Evolutionary conservation across 2,888 invertebrate species (phyloP), one percentile per base, ranked within the genome.

Genomic region (Rhorus exstirpatorius): DNA sequence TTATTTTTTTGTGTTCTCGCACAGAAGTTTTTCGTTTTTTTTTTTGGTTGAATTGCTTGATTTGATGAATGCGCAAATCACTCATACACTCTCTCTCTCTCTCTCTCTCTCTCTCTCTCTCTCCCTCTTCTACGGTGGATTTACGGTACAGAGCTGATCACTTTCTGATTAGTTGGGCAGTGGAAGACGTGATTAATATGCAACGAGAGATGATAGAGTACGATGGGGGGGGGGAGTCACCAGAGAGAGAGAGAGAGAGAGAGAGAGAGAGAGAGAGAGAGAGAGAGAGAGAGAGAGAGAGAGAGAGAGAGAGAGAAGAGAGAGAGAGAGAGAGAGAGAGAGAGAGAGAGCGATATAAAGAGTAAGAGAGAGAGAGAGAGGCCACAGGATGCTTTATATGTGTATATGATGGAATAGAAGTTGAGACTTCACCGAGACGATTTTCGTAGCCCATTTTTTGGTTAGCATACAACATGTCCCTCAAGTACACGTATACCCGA

Each of bases 161-260:
- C 74, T 79, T 82, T 82, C 79, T 79, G 70, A 82, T 75, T 70
- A 68, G 70, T 74, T 78, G 72, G 72, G 26, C 58, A 44, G 49
- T 46, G 38, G 84, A 75, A 79, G 83, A 82, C 82, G 85, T 90
- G 90, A 90, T 90, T 90, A 90, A 90, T 90, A 89, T 89, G 87
- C 89, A 90, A 88, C 85, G 88, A 89, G 88, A 88, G 86, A 82
- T 79, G 82, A 79, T 75, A 70, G 79, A 70, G 63, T 65, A 38
- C 49, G 68, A 19, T 21, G 61, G 68, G 24, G 10, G 60, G 35
- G n/a, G 51, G 51, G 58, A 53, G 71, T 58, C 31, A 14, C 60
- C 19, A 12, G 12, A 3, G 12, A 51, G 8, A 41, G 41, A 49
- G 49, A 10, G n/a, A 46, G 55, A 74, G 77, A 10, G 14, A 0